Evolutionary conservation across 2,113 vertebrate genomes (phyloP), one percentile per base, ranked within the genome.

Genomic region (Potamarius usumacintae): DNA sequence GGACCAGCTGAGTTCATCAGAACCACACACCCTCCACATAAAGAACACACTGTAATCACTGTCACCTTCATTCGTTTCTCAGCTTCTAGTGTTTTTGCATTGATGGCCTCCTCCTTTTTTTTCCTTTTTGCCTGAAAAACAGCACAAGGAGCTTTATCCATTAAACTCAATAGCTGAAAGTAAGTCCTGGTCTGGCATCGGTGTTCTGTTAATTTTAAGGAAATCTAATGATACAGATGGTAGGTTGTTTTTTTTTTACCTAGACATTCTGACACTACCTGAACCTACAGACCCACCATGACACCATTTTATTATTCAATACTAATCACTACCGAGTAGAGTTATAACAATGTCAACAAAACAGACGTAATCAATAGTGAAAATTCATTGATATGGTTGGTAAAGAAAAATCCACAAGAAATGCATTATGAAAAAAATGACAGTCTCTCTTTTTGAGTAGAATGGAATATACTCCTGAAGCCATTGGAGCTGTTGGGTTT

Each of bases 31-130:
- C n/a, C 48, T 15, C 25, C 22, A 53, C 8, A 60, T 9, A 60
- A 1, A 76, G 3, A n/a, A 53, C 27, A 71, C 22, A 34, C 7
- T 42, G 34, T 42, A 42, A 12, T 10, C n/a, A 27, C 8, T 14
- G 95, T 96, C 94, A 98, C 98, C 96, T 99, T 97, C 94, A 95
- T 97, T 94, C 97, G 96, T 95, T 97, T 99, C 94, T 98, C 97
- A 25, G 97, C 96, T 93, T 99, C 97, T 94, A 98, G 85, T 94
- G 99, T 96, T 96, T 97, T 99, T 91, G 97, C 97, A 95, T 97
- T 99, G 92, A 96, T 97, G 69, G 97, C 97, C 94, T 97, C 97
- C 94, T 99, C 97, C 92, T 97, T 99, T 96, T 96, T 99, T 94
- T 95, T 98, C 95, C 97, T 97, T 96, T 97, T 99, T 82, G 96